Percentiles rank a stretch among this genome's conserved stretches.
Evolutionary conservation across 2,113 vertebrate genomes (phyloP).

Genomic region (Tetrax tetrax): DNA sequence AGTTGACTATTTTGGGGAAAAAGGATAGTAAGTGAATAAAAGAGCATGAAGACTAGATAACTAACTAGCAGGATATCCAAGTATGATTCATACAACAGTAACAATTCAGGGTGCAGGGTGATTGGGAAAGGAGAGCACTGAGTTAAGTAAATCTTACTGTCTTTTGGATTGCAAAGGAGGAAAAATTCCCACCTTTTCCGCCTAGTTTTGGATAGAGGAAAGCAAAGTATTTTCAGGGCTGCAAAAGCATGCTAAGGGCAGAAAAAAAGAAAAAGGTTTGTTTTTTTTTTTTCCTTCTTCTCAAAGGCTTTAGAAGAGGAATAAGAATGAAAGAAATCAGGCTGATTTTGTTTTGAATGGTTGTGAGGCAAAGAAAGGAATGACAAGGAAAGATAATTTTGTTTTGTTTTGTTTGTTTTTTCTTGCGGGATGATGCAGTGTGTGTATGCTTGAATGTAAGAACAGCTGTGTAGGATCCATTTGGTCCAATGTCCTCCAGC

Average conservation of each 20-base stretch:
- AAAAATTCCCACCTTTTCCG: fast-evolving
- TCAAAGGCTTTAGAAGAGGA: background rate
- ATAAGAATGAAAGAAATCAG: background rate
- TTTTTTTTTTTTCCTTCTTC: background rate
- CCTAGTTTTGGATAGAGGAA: background rate
- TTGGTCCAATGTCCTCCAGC: background rate
- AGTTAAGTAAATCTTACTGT: background rate
- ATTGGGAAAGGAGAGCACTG: background rate
- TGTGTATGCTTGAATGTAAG: background rate
- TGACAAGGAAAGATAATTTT: background rate
- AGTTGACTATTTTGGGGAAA: background rate
- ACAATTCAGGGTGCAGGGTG: background rate
- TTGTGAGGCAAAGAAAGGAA: background rate
- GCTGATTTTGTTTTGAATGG: background rate
- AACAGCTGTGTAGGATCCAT: background rate
- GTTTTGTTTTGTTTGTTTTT: background rate
- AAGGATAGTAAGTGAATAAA: background rate
- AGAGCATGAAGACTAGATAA: background rate
- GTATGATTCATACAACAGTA: background rate
- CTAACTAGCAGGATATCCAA: background rate
- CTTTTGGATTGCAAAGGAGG: background rate
- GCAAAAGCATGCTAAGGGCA: fast-evolving
- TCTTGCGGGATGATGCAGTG: background rate
- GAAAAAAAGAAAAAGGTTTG: background rate
- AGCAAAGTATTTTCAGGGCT: background rate